Evolutionary conservation across 2,797 vertebrate genomes (phyloP).

Genomic region (Argyrosomus regius): DNA sequence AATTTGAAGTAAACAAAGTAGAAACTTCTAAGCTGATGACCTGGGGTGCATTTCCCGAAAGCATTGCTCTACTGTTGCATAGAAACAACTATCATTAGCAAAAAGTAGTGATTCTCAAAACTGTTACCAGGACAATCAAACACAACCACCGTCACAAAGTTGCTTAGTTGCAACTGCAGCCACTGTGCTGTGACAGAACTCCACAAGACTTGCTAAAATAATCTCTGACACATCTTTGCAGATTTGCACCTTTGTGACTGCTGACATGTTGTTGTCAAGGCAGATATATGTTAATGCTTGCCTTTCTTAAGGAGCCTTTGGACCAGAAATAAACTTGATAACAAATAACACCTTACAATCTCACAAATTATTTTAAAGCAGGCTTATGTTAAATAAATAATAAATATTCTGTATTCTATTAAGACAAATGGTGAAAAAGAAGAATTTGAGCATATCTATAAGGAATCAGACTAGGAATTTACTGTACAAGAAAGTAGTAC

Average conservation of each 20-base stretch:
- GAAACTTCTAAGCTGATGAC: constrained; percentile 34
- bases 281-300: neutral
- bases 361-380: neutral
- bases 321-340: neutral
- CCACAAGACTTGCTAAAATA: neutral
- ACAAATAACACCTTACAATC: neutral
- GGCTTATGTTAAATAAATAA: neutral
- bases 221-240: neutral
- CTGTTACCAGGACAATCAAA: constrained; percentile 3
- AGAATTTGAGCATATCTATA: neutral
- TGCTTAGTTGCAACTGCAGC: neutral
- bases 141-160: neutral
- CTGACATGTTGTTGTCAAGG: neutral
- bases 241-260: neutral
- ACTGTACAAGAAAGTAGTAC: neutral
- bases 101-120: constrained; percentile 23
- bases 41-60: constrained; percentile 3
- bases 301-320: neutral
- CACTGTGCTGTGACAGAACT: neutral
- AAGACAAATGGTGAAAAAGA: neutral
- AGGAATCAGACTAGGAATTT: neutral
- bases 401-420: neutral
- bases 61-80: constrained; percentile 2
- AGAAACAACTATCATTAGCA: constrained; percentile 16
- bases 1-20: constrained; percentile 56